phyloP scores from a whole-genome alignment of 2,113 vertebrate genomes.

The Ursus arctos region DNA sequence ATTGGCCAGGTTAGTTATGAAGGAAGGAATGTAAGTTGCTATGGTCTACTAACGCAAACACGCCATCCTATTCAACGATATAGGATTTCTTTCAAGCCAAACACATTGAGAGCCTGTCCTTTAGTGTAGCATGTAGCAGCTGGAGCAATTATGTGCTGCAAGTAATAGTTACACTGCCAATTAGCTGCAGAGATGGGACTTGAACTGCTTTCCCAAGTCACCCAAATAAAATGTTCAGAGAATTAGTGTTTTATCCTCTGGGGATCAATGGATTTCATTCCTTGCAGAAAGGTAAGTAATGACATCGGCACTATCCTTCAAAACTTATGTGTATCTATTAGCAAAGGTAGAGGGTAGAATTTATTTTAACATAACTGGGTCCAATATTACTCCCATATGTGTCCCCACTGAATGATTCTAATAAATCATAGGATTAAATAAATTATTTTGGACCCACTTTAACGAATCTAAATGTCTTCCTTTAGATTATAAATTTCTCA shows the following conservation, averaged over 20 bases:
- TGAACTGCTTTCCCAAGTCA: slow-evolving; percentile 55
- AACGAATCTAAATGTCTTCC: neutral
- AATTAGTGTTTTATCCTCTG: neutral
- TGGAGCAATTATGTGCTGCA: neutral
- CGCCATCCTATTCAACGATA: neutral
- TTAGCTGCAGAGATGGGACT: neutral
- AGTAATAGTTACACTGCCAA: neutral
- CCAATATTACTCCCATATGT: neutral
- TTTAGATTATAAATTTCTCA: slow-evolving; percentile 37
- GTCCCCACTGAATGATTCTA: neutral
- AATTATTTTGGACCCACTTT: slow-evolving; percentile 32
- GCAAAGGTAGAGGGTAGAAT: neutral
- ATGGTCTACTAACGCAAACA: neutral
- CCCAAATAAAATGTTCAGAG: slow-evolving; percentile 42
- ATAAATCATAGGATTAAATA: neutral
- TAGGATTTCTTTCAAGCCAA: neutral
- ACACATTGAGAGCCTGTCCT: neutral
- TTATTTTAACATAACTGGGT: slow-evolving; percentile 21
- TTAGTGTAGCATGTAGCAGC: neutral
- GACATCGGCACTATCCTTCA: slow-evolving; percentile 5
- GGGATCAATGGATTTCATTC: neutral
- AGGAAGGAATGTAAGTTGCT: neutral
- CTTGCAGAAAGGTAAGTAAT: neutral
- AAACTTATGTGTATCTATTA: neutral
- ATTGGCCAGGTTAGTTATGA: neutral